Base-by-base conservation (phyloP, 2,113 vertebrate species). In the Hyperopisus bebe region DNA sequence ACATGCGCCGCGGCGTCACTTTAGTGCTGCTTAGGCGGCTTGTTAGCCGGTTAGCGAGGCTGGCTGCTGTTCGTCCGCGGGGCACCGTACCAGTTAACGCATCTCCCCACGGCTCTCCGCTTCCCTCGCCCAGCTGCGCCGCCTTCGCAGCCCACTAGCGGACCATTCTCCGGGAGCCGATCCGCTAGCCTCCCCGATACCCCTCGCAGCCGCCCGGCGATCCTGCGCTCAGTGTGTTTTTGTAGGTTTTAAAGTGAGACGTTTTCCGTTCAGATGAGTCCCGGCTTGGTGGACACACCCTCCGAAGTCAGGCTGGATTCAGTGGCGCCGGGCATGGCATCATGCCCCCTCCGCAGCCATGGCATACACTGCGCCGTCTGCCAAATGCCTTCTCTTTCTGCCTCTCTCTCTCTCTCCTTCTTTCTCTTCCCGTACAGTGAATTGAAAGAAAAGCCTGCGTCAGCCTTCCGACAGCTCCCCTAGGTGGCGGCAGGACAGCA, bases 151-250 rank as follows among this genome's bases (percentile, higher is more conserved):
- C 93, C 95, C 93, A 92, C 94, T 91, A 92, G 91, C 91, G 92
- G 92, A 92, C 94, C 95, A 96, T 96, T 91, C 88, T 94, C 89
- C 27, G 84, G 83, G 92, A 55, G 8, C 31, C 27, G 90, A 90
- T 53, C 48, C 48, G 48, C n/a, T 17, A 77, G 74, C 92, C 89
- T 90, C 93, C 92, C 92, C 93, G 90, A 93, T 90, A 86, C 90
- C 80, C 91, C 50, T 90, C 88, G 85, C 89, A 86, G 90, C 90
- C 89, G 87, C 87, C 92, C 42, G 90, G 91, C 90, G 92, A 90
- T 92, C 92, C 90, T 88, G 42, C n/a, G 27, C 13, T 44, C 53
- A 1, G 15, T 39, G 15, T 82, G 77, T 82, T 17, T 6, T 19
- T 86, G 84, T 27, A 10, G 47, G n/a, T 27, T 48, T 86, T 48